Evolutionary conservation across 2,113 vertebrate genomes (phyloP).

Genomic region (Eleginops maclovinus): DNA sequence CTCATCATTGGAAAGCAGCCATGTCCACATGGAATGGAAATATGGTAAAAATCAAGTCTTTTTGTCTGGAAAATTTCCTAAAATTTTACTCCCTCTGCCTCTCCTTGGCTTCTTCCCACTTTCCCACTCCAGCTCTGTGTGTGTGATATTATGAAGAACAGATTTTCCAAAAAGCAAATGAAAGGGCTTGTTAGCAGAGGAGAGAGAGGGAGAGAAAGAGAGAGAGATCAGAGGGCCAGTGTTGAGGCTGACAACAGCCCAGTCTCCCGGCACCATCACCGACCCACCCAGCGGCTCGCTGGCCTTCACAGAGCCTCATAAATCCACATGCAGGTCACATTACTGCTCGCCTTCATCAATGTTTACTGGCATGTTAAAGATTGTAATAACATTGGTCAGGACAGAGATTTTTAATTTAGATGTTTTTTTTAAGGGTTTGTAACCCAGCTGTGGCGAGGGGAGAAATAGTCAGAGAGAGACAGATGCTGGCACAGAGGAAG

Average conservation of each 20-base stretch:
- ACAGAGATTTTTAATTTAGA: slow-evolving; percentile 78
- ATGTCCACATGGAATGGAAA: slow-evolving; percentile 90
- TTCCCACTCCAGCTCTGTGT: slow-evolving; percentile 69
- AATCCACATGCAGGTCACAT: slow-evolving; percentile 80
- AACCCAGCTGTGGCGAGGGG: slow-evolving; percentile 65
- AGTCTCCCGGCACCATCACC: slow-evolving; percentile 67
- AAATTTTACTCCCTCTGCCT: slow-evolving; percentile 75
- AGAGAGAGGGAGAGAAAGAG: slow-evolving; percentile 41
- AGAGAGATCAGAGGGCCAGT: slow-evolving; percentile 85
- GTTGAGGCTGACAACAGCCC: slow-evolving; percentile 89
- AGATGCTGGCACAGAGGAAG: slow-evolving; percentile 65
- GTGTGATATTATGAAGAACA: slow-evolving; percentile 92
- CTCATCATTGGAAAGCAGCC: slow-evolving; percentile 67
- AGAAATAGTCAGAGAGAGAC: slow-evolving; percentile 65
- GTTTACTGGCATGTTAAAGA: slow-evolving; percentile 82
- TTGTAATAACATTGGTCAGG: slow-evolving; percentile 80
- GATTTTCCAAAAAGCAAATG: slow-evolving; percentile 98
- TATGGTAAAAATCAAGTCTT: slow-evolving; percentile 92
- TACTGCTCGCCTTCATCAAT: slow-evolving; percentile 81
- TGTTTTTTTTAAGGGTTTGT: slow-evolving; percentile 67
- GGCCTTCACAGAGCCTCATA: slow-evolving; percentile 57
- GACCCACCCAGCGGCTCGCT: slow-evolving; percentile 60
- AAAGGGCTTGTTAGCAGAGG: slow-evolving; percentile 88
- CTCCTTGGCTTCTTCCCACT: slow-evolving; percentile 60
- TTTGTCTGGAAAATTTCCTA: slow-evolving; percentile 86